A percentile compares a stretch with the other conserved stretches of the same genome.
phyloP scores from a whole-genome alignment of 1,140 invertebrate genomes.

The Hyphantria cunea region DNA sequence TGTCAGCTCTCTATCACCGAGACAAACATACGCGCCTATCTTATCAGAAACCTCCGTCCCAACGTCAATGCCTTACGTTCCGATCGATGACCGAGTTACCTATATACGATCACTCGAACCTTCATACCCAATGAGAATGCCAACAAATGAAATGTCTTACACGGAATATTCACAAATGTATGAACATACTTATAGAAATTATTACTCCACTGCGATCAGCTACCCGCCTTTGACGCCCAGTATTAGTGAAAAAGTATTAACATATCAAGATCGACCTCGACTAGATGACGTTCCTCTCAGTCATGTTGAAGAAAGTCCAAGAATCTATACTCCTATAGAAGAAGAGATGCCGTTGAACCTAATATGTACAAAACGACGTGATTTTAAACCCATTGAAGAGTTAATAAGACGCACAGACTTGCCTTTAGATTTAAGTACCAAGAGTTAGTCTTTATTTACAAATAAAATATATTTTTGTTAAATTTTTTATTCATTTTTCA shows the following conservation, averaged over 20 bases:
- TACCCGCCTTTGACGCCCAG: constrained; percentile 54
- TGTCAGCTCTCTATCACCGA: constrained; percentile 45
- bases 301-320: constrained; percentile 19
- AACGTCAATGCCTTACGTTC: constrained; percentile 38
- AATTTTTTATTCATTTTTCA: neutral
- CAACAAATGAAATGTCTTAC: constrained; percentile 67
- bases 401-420: constrained; percentile 68
- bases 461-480: constrained; percentile 42
- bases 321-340: constrained; percentile 28
- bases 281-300: constrained; percentile 44
- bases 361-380: constrained; percentile 61
- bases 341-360: constrained; percentile 70
- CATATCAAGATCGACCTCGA: constrained; percentile 45
- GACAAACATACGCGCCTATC: constrained; percentile 42
- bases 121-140: constrained; percentile 58
- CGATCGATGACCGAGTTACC: constrained; percentile 43
- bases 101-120: constrained; percentile 54
- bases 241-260: constrained; percentile 55
- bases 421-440: constrained; percentile 79
- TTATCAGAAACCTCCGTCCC: constrained; percentile 27
- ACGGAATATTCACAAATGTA: constrained; percentile 70
- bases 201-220: constrained; percentile 51
- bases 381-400: constrained; percentile 61
- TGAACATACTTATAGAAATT: constrained; percentile 65
- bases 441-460: constrained; percentile 53